Percentiles rank a stretch among this genome's conserved stretches.
Conservation (phyloP, 35 echinoderm and acorn worm species). For the Chiridota heheva region DNA sequence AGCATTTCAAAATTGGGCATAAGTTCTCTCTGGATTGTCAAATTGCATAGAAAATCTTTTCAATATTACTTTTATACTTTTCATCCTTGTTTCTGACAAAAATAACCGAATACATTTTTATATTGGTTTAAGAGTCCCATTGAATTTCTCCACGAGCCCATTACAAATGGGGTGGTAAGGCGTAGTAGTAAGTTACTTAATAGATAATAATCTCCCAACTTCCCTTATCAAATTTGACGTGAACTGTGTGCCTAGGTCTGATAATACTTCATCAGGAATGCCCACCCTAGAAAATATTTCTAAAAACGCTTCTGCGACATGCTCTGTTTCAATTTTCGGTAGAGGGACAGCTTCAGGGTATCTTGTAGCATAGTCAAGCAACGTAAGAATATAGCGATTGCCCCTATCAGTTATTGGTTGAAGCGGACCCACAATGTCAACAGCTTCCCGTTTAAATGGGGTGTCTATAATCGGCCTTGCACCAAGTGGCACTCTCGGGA, state of each 20-base stretch:
- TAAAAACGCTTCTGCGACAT: conserved; percentile 55
- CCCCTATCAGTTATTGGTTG: conserved; percentile 42
- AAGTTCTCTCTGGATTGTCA: too few relatives aligned
- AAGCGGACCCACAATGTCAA: conserved; percentile 70
- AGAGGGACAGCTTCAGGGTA: conserved; percentile 67
- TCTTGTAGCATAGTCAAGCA: conserved; percentile 56
- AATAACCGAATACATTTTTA: conserved; percentile 23
- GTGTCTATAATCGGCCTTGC: conserved; percentile 58
- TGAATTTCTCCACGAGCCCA: conserved; percentile 44
- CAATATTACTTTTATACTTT: too few relatives aligned
- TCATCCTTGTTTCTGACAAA: too few relatives aligned
- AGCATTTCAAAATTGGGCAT: too few relatives aligned
- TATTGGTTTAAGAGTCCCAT: conserved; percentile 57
- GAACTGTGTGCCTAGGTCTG: conserved; percentile 68
- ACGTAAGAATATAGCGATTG: conserved; percentile 58
- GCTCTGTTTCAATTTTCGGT: conserved; percentile 27
- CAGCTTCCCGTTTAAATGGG: conserved; percentile 46
- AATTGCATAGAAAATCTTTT: too few relatives aligned
- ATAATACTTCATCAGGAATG: conserved; percentile 48
- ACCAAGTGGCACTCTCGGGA: conserved; percentile 38
- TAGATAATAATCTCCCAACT: background rate
- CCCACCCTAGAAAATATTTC: conserved; percentile 55
- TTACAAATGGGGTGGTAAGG: conserved; percentile 68
- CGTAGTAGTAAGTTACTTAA: conserved; percentile 46
- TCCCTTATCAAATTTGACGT: conserved; percentile 65